Evolutionary conservation across 2,888 invertebrate species (phyloP), one percentile per base, ranked within the genome.

Genomic region (Xylota sylvarum): DNA sequence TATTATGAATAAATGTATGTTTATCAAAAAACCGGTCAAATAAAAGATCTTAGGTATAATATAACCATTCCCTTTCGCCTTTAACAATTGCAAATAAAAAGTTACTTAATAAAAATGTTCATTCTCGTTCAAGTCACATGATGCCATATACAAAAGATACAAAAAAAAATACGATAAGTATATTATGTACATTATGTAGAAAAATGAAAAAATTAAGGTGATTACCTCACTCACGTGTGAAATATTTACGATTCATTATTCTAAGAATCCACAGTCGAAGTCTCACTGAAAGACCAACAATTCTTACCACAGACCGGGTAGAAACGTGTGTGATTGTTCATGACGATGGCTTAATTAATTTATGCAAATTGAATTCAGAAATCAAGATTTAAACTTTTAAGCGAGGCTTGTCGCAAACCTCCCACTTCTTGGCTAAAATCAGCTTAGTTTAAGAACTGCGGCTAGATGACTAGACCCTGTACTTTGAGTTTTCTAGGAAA

Each of bases 401-500:
- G n/a, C 30, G n/a, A 55, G 19, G 64, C 35, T 10, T 3, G 32
- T 23, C 23, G 60, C 58, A 14, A 50, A 30, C 12, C 52, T 43
- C 62, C 73, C 40, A 62, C 73, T 74, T 40, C 27, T 48, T 73
- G 55, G 14, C 32, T 32, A 14, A 55, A 74, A 14, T 56, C 27
- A 9, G 14, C 4, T 56, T 23, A 9, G 7, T 60, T 37, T 23
- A 12, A 37, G 27, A 40, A 23, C 12, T 27, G 40, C 52, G 19
- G 19, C n/a, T 65, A 6, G 12, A 23, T 67, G 76, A 76, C 76
- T 50, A 12, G 50, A 76, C 23, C 23, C 50, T 14, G 37, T 58
- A 76, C 76, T 56, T 76, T 58, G 76, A 4, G 17, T 12, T 67
- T 65, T 56, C 56, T 76, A 32, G 56, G 65, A 76, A 76, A 76